Percentiles rank a stretch among this genome's conserved stretches.
phyloP scores from a whole-genome alignment of 2,888 invertebrate genomes.

The Copidosoma aretas region DNA sequence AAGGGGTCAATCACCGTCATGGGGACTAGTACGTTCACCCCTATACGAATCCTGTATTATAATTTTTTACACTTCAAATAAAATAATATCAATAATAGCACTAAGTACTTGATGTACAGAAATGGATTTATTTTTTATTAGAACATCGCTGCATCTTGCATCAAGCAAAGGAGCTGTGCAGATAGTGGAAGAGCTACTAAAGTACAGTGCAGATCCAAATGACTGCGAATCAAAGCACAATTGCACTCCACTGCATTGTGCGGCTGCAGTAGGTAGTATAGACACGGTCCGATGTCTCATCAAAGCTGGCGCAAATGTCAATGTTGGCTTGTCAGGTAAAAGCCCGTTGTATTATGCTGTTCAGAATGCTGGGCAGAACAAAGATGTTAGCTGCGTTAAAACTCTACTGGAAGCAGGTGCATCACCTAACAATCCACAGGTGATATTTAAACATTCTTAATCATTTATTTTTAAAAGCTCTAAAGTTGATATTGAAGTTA shows the following conservation, averaged over 20 bases:
- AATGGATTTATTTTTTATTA: slow-evolving; percentile 47
- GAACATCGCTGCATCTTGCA: slow-evolving; percentile 79
- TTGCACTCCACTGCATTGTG: slow-evolving; percentile 80
- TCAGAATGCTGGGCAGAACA: slow-evolving; percentile 76
- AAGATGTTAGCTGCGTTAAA: slow-evolving; percentile 76
- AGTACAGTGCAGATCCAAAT: slow-evolving; percentile 73
- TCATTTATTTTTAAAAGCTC: no score
- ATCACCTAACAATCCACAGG: slow-evolving; percentile 82
- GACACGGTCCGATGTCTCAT: slow-evolving; percentile 71
- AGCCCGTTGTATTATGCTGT: slow-evolving; percentile 88
- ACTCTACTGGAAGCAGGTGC: slow-evolving; percentile 79
- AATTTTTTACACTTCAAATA: no score
- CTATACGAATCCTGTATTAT: no score
- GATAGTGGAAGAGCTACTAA: slow-evolving; percentile 74
- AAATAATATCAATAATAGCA: no score
- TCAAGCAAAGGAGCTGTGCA: slow-evolving; percentile 77
- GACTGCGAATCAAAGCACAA: slow-evolving; percentile 75
- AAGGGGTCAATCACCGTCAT: no score
- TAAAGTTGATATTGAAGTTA: no score
- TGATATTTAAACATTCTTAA: no score
- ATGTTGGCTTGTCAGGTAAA: slow-evolving; percentile 71
- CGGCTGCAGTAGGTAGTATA: slow-evolving; percentile 73
- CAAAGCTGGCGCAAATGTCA: slow-evolving; percentile 78
- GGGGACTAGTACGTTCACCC: no score
- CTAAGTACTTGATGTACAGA: no score